Evolutionary conservation across 2,797 vertebrate species (phyloP), one percentile per base, ranked within the genome.

Genomic region (Gadopsis bispinosus): DNA sequence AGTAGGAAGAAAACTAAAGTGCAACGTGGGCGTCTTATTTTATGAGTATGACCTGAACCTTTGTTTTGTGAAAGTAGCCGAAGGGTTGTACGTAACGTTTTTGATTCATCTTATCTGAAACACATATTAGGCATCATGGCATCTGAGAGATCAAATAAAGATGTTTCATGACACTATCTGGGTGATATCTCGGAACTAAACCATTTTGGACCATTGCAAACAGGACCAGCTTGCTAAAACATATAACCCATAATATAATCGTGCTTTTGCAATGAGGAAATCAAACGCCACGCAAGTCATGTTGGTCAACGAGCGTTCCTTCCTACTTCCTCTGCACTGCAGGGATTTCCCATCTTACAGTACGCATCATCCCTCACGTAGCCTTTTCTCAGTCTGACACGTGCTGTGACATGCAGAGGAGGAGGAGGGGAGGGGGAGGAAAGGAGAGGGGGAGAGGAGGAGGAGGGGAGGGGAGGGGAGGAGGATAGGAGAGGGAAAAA

Each of bases 291-390:
- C 56, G 10, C 11, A 69, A 70, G 59, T 43, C 35, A 51, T 53
- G 54, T 76, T 41, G 29, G 60, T 35, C 69, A 83, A 22, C 1
- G n/a, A 29, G n/a, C 19, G 10, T 35, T 48, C 10, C 56, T 56
- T 81, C 56, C 71, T 54, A 0, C 29, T 60, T 51, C 10, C 13
- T 1, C 43, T 71, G 61, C 77, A 76, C 69, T 76, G 79, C 72
- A 85, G 84, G 90, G 77, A 90, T 88, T 91, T 87, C 87, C 92
- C 84, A 67, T 78, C 48, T 79, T 80, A 7, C 39, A 47, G 78
- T 58, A 88, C 86, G 76, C 85, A 26, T 81, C 70, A 39, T 83
- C 43, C 73, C 35, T 87, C 92, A 93, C 91, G 90, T 94, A 92
- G 79, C 51, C 85, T 55, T 7, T 7, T 61, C 37, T 77, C 48